A percentile compares a stretch with the other conserved stretches of the same genome.
phyloP scores from a whole-genome alignment of 2,888 invertebrate species.

The Ennomos quercinarius region DNA sequence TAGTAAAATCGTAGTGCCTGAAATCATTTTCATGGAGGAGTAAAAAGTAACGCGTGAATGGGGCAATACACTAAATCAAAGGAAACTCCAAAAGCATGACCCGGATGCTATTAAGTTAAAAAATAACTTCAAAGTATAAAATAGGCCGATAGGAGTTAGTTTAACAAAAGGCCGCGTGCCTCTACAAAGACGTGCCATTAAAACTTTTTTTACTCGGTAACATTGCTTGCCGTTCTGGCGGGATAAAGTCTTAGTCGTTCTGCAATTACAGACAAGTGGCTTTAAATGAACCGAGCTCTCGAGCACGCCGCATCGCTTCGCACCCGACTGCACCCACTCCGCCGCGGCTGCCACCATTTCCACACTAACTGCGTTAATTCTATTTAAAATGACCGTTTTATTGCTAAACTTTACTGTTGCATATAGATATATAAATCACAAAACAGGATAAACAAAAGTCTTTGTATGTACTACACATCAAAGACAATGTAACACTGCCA shows the following conservation, averaged over 20 bases:
- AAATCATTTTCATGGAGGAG: too few relatives aligned
- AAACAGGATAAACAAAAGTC: slow-evolving; percentile 20
- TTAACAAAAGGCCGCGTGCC: slow-evolving; percentile 47
- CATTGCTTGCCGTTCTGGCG: slow-evolving; percentile 63
- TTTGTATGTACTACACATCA: slow-evolving; percentile 22
- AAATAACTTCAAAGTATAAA: slow-evolving; percentile 25
- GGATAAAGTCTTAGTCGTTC: slow-evolving; percentile 79
- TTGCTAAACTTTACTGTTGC: slow-evolving; percentile 41
- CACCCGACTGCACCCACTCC: slow-evolving; percentile 72
- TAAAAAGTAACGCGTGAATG: too few relatives aligned
- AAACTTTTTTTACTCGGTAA: slow-evolving; percentile 79
- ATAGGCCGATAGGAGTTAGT: slow-evolving; percentile 49
- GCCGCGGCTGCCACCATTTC: slow-evolving; percentile 61
- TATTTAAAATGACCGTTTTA: slow-evolving; percentile 65
- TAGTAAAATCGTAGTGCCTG: too few relatives aligned
- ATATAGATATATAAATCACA: slow-evolving; percentile 34
- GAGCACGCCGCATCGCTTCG: slow-evolving; percentile 82
- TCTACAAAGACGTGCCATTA: slow-evolving; percentile 74
- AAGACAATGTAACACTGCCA: slow-evolving; percentile 13
- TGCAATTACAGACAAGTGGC: slow-evolving; percentile 85
- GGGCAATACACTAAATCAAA: slow-evolving; percentile 1
- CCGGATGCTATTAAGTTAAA: neutral
- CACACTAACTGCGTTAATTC: slow-evolving; percentile 72
- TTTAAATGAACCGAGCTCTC: slow-evolving; percentile 84
- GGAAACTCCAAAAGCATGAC: neutral